Percentiles rank a stretch among this genome's conserved stretches.
phyloP scores from a whole-genome alignment of 2,797 vertebrate species.

The Neosilurus hyrtlii region DNA sequence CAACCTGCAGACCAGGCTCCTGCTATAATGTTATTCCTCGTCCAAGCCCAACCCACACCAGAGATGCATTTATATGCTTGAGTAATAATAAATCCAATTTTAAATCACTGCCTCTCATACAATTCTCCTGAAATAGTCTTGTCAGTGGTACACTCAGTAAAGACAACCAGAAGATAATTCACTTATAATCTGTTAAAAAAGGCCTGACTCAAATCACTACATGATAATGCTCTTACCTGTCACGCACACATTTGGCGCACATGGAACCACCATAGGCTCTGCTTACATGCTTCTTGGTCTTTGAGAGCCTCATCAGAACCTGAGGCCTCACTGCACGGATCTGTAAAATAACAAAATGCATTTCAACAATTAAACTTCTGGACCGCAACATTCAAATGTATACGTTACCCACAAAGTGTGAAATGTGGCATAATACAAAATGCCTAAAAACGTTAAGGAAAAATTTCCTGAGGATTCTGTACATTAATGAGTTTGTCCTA shows the following conservation, averaged over 20 bases:
- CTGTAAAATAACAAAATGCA: slow-evolving; percentile 61
- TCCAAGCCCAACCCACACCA: background rate
- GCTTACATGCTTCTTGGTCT: slow-evolving; percentile 97
- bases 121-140: background rate
- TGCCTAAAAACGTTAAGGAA: too few relatives aligned
- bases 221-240: slow-evolving; percentile 78
- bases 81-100: background rate
- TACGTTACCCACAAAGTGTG: too few relatives aligned
- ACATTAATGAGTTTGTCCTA: too few relatives aligned
- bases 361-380: background rate
- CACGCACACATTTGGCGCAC: slow-evolving; percentile 97
- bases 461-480: too few relatives aligned
- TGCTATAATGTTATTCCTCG: background rate
- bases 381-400: background rate
- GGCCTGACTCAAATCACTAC: background rate
- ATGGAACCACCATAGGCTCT: slow-evolving; percentile 97
- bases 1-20: background rate
- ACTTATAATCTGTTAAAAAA: background rate
- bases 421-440: too few relatives aligned
- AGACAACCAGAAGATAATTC: background rate
- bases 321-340: slow-evolving; percentile 94
- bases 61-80: background rate
- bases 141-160: too few relatives aligned
- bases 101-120: too few relatives aligned
- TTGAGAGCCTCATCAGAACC: slow-evolving; percentile 97